Evolutionary conservation across 2,888 invertebrate species (phyloP).

Genomic region (Caenorhabditis imperialis): DNA sequence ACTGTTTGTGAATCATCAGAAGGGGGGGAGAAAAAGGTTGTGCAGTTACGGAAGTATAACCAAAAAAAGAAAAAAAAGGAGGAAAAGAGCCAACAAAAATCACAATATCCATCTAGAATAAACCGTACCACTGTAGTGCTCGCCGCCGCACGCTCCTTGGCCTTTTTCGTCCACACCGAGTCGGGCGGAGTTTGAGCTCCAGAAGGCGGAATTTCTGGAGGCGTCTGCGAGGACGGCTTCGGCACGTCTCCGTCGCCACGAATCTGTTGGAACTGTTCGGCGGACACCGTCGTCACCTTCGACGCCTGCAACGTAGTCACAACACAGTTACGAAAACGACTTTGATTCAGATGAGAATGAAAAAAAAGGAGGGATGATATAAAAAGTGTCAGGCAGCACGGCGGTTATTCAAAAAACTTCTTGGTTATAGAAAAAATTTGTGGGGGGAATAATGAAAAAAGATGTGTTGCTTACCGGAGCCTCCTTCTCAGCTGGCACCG

Average conservation of each 20-base stretch:
- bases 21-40: too few species aligned
- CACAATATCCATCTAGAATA: slow-evolving; percentile 25
- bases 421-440: too few species aligned
- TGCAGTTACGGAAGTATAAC: too few species aligned
- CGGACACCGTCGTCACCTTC: slow-evolving; percentile 69
- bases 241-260: slow-evolving; percentile 46
- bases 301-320: slow-evolving; percentile 47
- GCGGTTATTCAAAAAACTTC: slow-evolving; percentile 6
- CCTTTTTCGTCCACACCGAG: slow-evolving; percentile 76
- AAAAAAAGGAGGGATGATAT: slow-evolving; percentile 2
- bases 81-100: slow-evolving; percentile 10
- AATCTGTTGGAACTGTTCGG: slow-evolving; percentile 66
- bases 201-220: slow-evolving; percentile 60
- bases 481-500: slow-evolving; percentile 59
- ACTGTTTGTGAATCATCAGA: too few species aligned
- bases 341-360: too few species aligned
- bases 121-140: slow-evolving; percentile 55
- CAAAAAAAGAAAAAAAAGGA: slow-evolving; percentile 2
- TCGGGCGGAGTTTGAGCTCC: slow-evolving; percentile 55
- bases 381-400: slow-evolving; percentile 8
- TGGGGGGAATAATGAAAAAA: slow-evolving; percentile 12
- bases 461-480: slow-evolving; percentile 60
- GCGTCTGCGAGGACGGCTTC: slow-evolving; percentile 32
- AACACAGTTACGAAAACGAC: slow-evolving; percentile 44
- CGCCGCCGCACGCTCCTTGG: slow-evolving; percentile 75